phyloP scores from a whole-genome alignment of 2,888 invertebrate species.

The Phortica magna region DNA sequence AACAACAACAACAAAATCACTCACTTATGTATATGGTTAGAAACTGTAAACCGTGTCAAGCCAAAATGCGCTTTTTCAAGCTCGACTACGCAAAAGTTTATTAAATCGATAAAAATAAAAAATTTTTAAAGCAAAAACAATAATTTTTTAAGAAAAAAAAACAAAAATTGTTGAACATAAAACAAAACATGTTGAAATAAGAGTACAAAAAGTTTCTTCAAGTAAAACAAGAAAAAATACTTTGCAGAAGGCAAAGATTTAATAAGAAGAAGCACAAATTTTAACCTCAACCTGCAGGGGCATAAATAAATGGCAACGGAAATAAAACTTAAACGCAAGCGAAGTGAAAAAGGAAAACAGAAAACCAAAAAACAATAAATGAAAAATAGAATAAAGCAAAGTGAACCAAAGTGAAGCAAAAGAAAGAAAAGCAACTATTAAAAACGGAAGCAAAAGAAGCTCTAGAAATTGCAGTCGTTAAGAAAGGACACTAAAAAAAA shows the following conservation, averaged over 20 bases:
- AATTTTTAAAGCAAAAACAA: background rate
- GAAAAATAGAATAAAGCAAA: background rate
- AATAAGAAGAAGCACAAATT: slow-evolving; percentile 4
- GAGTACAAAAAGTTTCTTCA: background rate
- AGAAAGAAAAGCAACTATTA: slow-evolving; percentile 12
- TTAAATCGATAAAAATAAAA: slow-evolving; percentile 61
- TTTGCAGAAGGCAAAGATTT: slow-evolving; percentile 3
- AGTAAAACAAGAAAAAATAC: background rate
- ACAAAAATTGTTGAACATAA: slow-evolving; percentile 12
- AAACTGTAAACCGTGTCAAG: slow-evolving; percentile 55
- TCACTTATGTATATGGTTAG: background rate
- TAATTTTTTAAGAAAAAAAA: slow-evolving; percentile 27
- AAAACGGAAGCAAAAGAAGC: slow-evolving; percentile 16
- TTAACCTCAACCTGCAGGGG: slow-evolving; percentile 22
- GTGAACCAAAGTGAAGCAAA: background rate
- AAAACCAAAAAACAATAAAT: background rate
- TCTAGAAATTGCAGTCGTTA: slow-evolving; percentile 6
- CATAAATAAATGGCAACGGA: slow-evolving; percentile 27
- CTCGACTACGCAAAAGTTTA: slow-evolving; percentile 51
- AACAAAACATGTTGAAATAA: background rate
- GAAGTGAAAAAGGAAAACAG: background rate
- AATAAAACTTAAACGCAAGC: slow-evolving; percentile 29
- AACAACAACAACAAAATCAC: background rate
- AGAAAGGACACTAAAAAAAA: slow-evolving; percentile 17
- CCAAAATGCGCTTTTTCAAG: slow-evolving; percentile 37